phyloP scores from a whole-genome alignment of 2,113 vertebrate species.

The Xenus cinereus region DNA sequence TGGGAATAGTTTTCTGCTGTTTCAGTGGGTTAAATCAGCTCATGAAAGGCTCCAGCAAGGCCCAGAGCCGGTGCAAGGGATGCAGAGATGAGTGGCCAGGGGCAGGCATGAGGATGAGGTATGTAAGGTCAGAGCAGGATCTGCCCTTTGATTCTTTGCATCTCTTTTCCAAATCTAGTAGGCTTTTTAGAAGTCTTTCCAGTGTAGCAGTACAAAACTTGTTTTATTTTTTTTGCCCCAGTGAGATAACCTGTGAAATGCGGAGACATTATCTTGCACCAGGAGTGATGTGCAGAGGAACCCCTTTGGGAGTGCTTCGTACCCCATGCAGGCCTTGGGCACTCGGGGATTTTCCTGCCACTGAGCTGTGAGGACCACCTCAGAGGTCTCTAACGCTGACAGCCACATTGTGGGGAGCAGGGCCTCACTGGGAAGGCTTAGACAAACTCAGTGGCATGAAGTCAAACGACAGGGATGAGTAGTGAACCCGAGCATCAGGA shows the following conservation, averaged over 20 bases:
- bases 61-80: neutral
- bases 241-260: neutral
- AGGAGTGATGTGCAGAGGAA: fast-evolving
- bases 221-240: neutral
- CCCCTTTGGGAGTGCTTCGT: neutral
- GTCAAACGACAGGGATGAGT: neutral
- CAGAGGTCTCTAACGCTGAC: neutral
- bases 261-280: neutral
- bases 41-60: neutral
- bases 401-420: neutral
- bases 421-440: neutral
- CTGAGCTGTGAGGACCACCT: neutral
- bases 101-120: too few species aligned
- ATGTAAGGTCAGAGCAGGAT: neutral
- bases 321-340: neutral
- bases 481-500: neutral
- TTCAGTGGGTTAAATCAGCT: neutral
- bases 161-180: neutral
- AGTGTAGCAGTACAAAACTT: neutral
- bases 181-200: neutral
- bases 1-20: neutral
- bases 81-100: neutral
- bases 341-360: neutral
- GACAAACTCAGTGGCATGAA: neutral
- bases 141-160: neutral